Conservation (phyloP, 2,797 vertebrate species). For the Spea hammondii region DNA sequence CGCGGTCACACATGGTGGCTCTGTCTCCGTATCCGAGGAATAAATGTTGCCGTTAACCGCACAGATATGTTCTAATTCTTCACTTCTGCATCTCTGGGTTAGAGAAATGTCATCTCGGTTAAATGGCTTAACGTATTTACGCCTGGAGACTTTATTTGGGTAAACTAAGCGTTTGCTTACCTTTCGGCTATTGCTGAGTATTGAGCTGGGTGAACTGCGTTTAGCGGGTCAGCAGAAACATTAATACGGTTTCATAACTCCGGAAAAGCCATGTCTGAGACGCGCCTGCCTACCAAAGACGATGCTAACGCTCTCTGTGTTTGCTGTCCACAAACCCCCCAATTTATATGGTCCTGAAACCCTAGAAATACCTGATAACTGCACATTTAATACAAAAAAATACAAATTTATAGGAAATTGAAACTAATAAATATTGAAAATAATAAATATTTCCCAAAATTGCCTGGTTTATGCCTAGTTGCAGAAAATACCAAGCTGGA, state of each 20-base stretch:
- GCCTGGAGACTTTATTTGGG: conserved; percentile 53
- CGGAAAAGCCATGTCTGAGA: conserved; percentile 56
- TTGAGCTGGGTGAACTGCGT: conserved; percentile 59
- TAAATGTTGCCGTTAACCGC: conserved; percentile 18
- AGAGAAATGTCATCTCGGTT: conserved; percentile 35
- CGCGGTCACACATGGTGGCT: not conserved
- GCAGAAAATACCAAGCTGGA: too few relatives aligned
- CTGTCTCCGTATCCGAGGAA: not conserved
- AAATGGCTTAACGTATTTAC: not conserved
- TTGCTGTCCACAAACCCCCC: too few relatives aligned
- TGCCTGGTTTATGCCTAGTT: too few relatives aligned
- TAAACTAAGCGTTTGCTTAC: conserved; percentile 51
- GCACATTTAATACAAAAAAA: too few relatives aligned
- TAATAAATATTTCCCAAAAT: too few relatives aligned
- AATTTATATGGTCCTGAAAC: too few relatives aligned
- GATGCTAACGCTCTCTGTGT: too few relatives aligned
- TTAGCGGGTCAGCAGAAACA: conserved; percentile 62
- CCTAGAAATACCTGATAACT: too few relatives aligned
- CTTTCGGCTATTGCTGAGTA: conserved; percentile 61
- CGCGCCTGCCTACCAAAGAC: conserved; percentile 38
- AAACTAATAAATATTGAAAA: too few relatives aligned
- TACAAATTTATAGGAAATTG: too few relatives aligned
- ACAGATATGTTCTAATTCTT: conserved; percentile 27
- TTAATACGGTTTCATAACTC: conserved; percentile 66
- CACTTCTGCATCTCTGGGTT: conserved; percentile 24